These are phyloP conservation scores for Cichladusa arquata DNA, from an alignment of 2,113 vertebrate species.

Conservation along the genomic window DNA sequence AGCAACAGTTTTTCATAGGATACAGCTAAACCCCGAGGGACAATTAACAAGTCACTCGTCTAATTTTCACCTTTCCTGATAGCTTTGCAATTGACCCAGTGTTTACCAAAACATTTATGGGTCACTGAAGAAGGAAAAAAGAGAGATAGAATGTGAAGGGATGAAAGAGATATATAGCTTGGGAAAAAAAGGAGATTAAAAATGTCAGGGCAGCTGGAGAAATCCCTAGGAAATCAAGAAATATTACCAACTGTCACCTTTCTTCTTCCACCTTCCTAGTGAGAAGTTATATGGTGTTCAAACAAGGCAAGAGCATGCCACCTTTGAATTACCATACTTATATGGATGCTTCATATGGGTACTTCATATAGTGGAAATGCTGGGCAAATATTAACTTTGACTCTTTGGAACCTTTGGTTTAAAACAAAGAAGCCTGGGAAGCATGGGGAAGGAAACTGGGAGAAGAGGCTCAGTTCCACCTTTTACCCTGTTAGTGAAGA, in stretches of 20 bases:
- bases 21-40: neutral
- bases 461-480: neutral
- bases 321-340: neutral
- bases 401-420: neutral
- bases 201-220: neutral
- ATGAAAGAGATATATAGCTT: neutral
- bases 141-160: neutral
- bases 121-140: neutral
- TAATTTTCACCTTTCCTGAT: neutral
- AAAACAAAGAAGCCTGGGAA: neutral
- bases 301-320: neutral
- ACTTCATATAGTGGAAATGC: neutral
- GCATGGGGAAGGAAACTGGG: neutral
- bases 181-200: neutral
- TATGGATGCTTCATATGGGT: neutral
- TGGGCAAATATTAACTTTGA: slow-evolving; percentile 19
- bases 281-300: neutral
- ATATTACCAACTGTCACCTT: neutral
- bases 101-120: neutral
- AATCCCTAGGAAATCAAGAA: neutral
- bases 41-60: neutral
- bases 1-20: neutral
- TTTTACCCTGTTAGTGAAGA: neutral
- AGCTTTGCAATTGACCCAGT: neutral
- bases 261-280: neutral